Evolutionary conservation across 2,797 vertebrate genomes (phyloP).

Genomic region (Tenualosa ilisha): DNA sequence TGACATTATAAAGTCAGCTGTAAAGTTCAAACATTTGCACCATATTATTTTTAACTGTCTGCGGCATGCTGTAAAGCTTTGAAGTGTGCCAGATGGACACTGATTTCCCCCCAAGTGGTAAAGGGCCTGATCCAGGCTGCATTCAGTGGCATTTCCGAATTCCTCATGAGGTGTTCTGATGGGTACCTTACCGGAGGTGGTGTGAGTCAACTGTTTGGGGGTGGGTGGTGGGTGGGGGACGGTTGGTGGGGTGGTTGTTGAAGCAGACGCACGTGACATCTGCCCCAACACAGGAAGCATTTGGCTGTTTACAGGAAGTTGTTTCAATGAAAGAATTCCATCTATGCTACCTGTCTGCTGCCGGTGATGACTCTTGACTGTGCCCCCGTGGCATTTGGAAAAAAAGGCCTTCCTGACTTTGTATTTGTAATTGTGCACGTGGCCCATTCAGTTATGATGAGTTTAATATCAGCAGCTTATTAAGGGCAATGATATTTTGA

Average conservation of each 20-base stretch:
- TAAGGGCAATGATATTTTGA: not conserved
- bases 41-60: constrained; percentile 73
- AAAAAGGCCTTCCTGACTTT: constrained; percentile 63
- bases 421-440: constrained; percentile 60
- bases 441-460: constrained; percentile 31
- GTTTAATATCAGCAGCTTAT: not conserved
- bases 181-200: constrained; percentile 45
- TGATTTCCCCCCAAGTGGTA: constrained; percentile 38
- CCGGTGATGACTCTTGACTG: constrained; percentile 58
- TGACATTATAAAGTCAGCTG: constrained; percentile 64
- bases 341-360: constrained; percentile 48
- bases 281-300: constrained; percentile 69
- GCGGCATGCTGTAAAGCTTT: constrained; percentile 65
- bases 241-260: constrained; percentile 41
- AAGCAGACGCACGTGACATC: constrained; percentile 51
- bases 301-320: constrained; percentile 79
- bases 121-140: not conserved
- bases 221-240: constrained; percentile 37
- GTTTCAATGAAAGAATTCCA: constrained; percentile 67
- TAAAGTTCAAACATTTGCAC: constrained; percentile 66
- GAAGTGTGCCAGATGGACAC: constrained; percentile 68
- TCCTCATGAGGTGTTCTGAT: constrained; percentile 40
- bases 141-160: constrained; percentile 43
- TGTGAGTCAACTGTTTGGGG: constrained; percentile 44
- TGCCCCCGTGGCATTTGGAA: constrained; percentile 37